Percentiles rank a stretch among this genome's conserved stretches.
phyloP scores from a whole-genome alignment of 2,113 vertebrate species.

The Chrysemys picta region DNA sequence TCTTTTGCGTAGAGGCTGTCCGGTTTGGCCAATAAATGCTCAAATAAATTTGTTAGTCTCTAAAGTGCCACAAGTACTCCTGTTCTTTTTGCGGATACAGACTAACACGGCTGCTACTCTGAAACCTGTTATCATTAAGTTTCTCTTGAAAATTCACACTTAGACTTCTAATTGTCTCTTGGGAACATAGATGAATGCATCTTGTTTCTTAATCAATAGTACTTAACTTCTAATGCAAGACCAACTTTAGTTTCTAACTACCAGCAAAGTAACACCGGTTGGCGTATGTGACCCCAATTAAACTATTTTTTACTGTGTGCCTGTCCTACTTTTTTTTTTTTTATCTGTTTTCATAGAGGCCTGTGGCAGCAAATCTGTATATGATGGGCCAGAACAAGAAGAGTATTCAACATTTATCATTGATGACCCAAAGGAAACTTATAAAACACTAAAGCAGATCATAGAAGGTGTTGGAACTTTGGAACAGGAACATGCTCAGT shows the following conservation, averaged over 20 bases:
- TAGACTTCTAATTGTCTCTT: neutral
- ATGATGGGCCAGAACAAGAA: slow-evolving; percentile 95
- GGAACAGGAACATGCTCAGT: slow-evolving; percentile 94
- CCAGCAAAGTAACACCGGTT: neutral
- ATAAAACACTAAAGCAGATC: slow-evolving; percentile 92
- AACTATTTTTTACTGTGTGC: neutral
- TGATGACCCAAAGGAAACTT: slow-evolving; percentile 96
- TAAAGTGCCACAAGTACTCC: too few relatives aligned
- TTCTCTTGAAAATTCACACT: neutral
- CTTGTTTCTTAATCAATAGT: neutral
- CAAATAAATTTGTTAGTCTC: too few relatives aligned
- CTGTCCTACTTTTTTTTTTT: neutral
- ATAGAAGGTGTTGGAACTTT: slow-evolving; percentile 88
- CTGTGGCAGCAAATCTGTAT: slow-evolving; percentile 96
- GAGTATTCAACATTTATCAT: slow-evolving; percentile 96
- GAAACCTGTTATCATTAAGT: neutral
- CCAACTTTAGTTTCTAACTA: neutral
- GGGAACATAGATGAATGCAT: neutral
- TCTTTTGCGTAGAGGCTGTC: too few relatives aligned
- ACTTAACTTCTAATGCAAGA: neutral
- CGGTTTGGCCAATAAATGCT: too few relatives aligned
- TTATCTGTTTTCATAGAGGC: slow-evolving; percentile 84
- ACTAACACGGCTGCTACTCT: too few relatives aligned
- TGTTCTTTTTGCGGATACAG: too few relatives aligned
- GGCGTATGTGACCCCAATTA: neutral